A percentile compares a stretch with the other conserved stretches of the same genome.
phyloP scores from a whole-genome alignment of 2,888 invertebrate species.

The Spodoptera littoralis region DNA sequence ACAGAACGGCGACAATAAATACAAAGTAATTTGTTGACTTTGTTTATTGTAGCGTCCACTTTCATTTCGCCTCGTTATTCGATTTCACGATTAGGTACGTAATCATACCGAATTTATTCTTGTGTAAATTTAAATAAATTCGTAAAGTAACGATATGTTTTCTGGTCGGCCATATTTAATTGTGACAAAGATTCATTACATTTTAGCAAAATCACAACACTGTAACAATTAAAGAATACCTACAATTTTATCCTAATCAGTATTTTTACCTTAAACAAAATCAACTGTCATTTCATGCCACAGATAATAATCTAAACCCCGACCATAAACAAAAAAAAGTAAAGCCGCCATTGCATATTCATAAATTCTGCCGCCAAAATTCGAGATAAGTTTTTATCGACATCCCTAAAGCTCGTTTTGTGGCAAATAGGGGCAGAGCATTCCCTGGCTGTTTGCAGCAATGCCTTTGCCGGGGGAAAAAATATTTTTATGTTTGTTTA shows the following conservation, averaged over 20 bases:
- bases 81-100: too few species aligned
- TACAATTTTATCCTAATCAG: too few species aligned
- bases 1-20: constrained; percentile 22
- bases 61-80: too few species aligned
- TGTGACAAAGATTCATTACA: too few species aligned
- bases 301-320: background rate
- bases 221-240: too few species aligned
- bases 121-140: too few species aligned
- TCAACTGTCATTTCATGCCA: background rate
- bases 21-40: constrained; percentile 11
- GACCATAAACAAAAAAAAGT: background rate
- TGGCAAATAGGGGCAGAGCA: constrained; percentile 43
- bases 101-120: too few species aligned
- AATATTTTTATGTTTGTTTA: constrained; percentile 52
- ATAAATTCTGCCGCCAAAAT: constrained; percentile 1
- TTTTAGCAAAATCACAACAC: too few species aligned
- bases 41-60: constrained; percentile 9
- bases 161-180: too few species aligned
- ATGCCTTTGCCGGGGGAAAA: constrained; percentile 28
- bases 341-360: background rate
- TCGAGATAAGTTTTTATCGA: constrained; percentile 4
- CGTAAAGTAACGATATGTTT: too few species aligned
- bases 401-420: constrained; percentile 32
- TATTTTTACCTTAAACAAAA: background rate
- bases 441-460: constrained; percentile 40